Evolutionary conservation across 2,797 vertebrate genomes (phyloP), one percentile per base, ranked within the genome.

Genomic region (Microcaecilia unicolor): DNA sequence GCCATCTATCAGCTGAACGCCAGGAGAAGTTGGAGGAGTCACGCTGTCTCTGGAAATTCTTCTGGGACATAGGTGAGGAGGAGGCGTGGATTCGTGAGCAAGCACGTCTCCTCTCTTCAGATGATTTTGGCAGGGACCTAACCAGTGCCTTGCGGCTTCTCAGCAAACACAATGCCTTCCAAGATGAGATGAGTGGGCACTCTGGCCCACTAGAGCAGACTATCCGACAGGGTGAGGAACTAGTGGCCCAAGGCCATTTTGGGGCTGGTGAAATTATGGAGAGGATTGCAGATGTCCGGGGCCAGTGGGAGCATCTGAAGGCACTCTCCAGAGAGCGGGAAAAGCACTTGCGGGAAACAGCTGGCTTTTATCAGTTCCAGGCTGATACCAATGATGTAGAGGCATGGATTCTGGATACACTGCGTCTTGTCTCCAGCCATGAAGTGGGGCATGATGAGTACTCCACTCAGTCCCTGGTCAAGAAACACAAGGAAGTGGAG

Each of bases 81-180:
- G 85, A 91, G 9, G 87, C 92, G 3, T 98, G 94, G 93, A 90
- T 97, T 51, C 69, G 92, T 39, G 92, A 98, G 45, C 93, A 97
- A 70, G 90, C 91, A 61, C 87, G 90, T 67, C 88, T 98, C 30
- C 68, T 97, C 44, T 70, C 87, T 1, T 85, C 82, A 0, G 87
- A 86, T 0, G 93, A 97, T 25, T 84, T 84, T 2, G 94, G 93
- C n/a, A 80, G 89, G 7, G 93, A 96, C 61, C 81, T 96, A 35
- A 87, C 86, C 0, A 91, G 87, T 0, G 87, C 85, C 9, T 74
- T 92, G 46, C 82, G 91, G 25, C 74, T 98, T 27, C 85, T 95
- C 51, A 91, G 88, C 51, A 93, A 93, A 60, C 94, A 97, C 38
- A 83, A 87, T 0, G 91, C 93, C 16, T 91, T 97, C 64, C 74